Base-by-base conservation (phyloP, 2,113 vertebrate species). In the Perca fluviatilis region DNA sequence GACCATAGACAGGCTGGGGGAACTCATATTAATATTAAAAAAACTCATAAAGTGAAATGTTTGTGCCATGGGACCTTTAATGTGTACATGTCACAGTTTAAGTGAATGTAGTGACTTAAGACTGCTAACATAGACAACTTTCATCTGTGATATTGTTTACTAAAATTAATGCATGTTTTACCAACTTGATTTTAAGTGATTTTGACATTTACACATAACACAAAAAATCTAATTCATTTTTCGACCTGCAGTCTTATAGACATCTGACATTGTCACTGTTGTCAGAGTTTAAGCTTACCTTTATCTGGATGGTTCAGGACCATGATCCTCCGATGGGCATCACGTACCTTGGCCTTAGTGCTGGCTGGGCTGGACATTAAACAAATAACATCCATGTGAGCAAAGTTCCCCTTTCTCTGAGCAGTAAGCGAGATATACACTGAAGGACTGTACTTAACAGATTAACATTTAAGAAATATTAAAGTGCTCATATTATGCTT, bases 241-340 rank as follows among this genome's bases (percentile, higher is more conserved):
- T 63, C 14, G 3, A 49, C 1, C 61, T 54, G 49, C 47, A 23
- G 49, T 43, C 30, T 54, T 15, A 53, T 0, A 23, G 40, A 46
- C 16, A 21, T 8, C 23, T 14, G 23, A 47, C 40, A n/a, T 46
- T 33, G 5, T 43, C 5, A 46, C 40, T 23, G 10, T 61, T 2
- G 33, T 53, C 2, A 49, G 15, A 36, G 11, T 36, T 27, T 5
- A 12, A 27, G 30, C 50, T 75, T 88, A 98, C 98, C 98, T 98
- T 97, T 99, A 95, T 99, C 98, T 80, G 98, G 97, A 82, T 99
- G 98, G 94, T 99, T 99, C 89, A 98, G 95, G 93, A 98, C 96
- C 97, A 99, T 97, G 82, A 97, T 96, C 91, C 93, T 97, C 79
- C 96, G 95, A 75, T 99, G 97, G 6, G 98, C 97, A 65, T 96